Conservation (phyloP, 2,113 vertebrate species). For the Dicentrarchus labrax region DNA sequence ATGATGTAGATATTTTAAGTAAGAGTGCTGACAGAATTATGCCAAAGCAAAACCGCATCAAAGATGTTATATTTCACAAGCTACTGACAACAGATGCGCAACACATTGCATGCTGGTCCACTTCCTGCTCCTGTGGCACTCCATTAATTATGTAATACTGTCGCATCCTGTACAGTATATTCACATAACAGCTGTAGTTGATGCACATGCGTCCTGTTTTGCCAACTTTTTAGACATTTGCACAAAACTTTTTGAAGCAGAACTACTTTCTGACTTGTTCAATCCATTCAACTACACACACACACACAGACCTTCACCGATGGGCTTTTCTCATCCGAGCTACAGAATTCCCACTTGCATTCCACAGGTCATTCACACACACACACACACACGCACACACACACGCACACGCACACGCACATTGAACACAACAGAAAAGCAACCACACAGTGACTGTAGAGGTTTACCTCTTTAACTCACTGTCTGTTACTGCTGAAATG, state of each 20-base stretch:
- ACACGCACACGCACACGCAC: conserved; percentile 21
- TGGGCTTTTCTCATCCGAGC: conserved; percentile 51
- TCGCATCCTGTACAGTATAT: background rate
- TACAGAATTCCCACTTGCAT: conserved; percentile 54
- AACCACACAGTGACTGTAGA: background rate
- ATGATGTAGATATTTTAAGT: conserved; percentile 16
- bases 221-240: background rate
- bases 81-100: background rate
- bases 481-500: no score
- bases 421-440: background rate
- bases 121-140: conserved; percentile 18
- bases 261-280: background rate
- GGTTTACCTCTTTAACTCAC: background rate
- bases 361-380: conserved; percentile 30
- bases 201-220: background rate
- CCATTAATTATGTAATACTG: background rate
- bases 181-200: background rate
- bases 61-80: conserved; percentile 24
- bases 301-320: conserved; percentile 14
- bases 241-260: background rate
- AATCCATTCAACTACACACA: background rate
- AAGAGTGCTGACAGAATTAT: background rate
- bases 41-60: conserved; percentile 12
- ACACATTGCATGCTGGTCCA: conserved; percentile 14
- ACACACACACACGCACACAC: conserved; percentile 5